Conservation (phyloP, 1,140 invertebrate genomes). For the Mactra quadrangularis region DNA sequence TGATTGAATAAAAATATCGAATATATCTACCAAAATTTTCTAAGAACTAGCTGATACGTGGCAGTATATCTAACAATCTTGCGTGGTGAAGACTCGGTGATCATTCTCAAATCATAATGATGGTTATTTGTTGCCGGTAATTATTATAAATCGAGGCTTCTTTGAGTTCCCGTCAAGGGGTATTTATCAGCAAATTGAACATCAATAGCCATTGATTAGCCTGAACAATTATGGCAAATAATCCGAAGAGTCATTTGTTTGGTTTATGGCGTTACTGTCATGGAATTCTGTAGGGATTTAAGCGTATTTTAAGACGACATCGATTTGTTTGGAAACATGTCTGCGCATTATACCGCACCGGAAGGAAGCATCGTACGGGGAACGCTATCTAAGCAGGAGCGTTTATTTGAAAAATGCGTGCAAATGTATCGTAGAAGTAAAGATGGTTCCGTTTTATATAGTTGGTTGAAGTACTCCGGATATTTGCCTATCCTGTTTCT, state of each 20-base stretch:
- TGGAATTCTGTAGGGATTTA: slow-evolving; percentile 33
- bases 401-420: too few species aligned
- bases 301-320: slow-evolving; percentile 27
- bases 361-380: slow-evolving; percentile 33
- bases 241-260: slow-evolving; percentile 37
- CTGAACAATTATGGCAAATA: slow-evolving; percentile 18
- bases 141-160: slow-evolving; percentile 23
- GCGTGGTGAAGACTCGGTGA: slow-evolving; percentile 8
- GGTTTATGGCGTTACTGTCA: slow-evolving; percentile 39
- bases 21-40: too few species aligned
- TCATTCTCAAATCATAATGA: slow-evolving; percentile 27
- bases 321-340: slow-evolving; percentile 21
- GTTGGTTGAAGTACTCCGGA: too few species aligned
- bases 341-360: slow-evolving; percentile 21
- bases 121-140: slow-evolving; percentile 37
- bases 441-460: too few species aligned
- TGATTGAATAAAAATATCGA: too few species aligned
- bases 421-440: too few species aligned
- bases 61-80: slow-evolving; percentile 8
- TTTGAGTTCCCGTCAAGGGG: slow-evolving; percentile 13
- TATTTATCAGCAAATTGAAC: slow-evolving; percentile 33
- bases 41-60: too few species aligned
- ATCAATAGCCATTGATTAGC: slow-evolving; percentile 38
- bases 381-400: neutral
- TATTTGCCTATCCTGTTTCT: too few species aligned